phyloP scores from a whole-genome alignment of 2,888 invertebrate genomes.

The Blastobasis adustella region DNA sequence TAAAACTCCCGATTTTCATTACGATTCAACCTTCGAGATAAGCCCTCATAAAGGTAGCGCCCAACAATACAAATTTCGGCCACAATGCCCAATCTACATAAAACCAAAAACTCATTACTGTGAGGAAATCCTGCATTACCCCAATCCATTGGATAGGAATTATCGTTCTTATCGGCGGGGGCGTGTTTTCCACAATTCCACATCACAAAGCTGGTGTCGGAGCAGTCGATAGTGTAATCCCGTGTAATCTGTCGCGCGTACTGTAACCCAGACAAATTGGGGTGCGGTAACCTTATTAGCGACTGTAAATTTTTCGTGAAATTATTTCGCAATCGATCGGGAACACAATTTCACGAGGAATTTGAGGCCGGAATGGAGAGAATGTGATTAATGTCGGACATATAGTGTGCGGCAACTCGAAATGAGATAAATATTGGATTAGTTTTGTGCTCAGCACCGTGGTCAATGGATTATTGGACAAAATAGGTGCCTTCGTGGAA shows the following conservation, averaged over 20 bases:
- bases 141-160: conserved; percentile 7
- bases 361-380: background rate
- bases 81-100: conserved; percentile 10
- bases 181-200: conserved; percentile 15
- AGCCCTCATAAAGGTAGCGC: background rate
- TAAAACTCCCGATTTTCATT: background rate
- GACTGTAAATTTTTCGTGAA: conserved; percentile 26
- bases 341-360: conserved; percentile 10
- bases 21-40: background rate
- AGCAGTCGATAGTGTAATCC: conserved; percentile 21
- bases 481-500: too few relatives aligned
- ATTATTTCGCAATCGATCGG: conserved; percentile 20
- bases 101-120: conserved; percentile 20
- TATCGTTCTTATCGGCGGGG: conserved; percentile 7
- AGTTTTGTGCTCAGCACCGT: background rate
- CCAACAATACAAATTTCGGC: background rate
- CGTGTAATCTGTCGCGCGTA: conserved; percentile 23
- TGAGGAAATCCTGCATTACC: conserved; percentile 11
- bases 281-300: conserved; percentile 23
- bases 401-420: too few relatives aligned
- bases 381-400: background rate
- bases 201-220: conserved; percentile 16
- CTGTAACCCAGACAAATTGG: conserved; percentile 23
- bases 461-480: background rate
- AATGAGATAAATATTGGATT: too few relatives aligned